Conservation (phyloP, 2,797 vertebrate genomes). For the Urophycis tenuis region DNA sequence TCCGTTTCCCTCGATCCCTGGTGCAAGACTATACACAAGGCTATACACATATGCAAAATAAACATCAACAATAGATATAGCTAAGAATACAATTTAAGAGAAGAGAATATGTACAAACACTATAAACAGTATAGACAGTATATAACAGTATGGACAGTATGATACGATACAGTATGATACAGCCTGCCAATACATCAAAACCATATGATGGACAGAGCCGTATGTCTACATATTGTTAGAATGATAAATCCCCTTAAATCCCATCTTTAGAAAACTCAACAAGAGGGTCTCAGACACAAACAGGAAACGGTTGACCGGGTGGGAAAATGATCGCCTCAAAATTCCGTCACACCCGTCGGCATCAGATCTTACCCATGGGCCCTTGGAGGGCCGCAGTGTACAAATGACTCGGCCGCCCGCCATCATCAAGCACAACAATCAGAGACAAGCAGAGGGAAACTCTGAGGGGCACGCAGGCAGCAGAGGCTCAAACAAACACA, state of each 20-base stretch:
- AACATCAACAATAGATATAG: too few species aligned
- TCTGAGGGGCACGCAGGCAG: constrained; percentile 2
- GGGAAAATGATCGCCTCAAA: constrained; percentile 55
- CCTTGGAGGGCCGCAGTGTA: constrained; percentile 30
- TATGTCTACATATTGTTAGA: constrained; percentile 30
- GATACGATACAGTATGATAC: too few species aligned
- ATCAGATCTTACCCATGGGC: constrained; percentile 44
- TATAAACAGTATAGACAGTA: too few species aligned
- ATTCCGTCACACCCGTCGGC: constrained; percentile 53
- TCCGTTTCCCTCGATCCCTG: too few species aligned
- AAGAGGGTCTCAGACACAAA: constrained; percentile 33
- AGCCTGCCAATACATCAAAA: constrained; percentile 12
- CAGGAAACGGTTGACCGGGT: constrained; percentile 21
- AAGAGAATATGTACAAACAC: too few species aligned
- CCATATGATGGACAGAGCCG: constrained; percentile 24
- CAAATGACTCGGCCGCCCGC: constrained; percentile 31
- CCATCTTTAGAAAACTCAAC: constrained; percentile 28
- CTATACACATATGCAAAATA: too few species aligned
- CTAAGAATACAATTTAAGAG: too few species aligned
- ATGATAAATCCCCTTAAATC: constrained; percentile 48
- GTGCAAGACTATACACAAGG: too few species aligned
- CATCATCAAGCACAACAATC: constrained; percentile 32
- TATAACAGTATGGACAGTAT: too few species aligned
- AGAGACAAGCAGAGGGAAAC: constrained; percentile 21
- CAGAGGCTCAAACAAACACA: constrained; percentile 15